phyloP scores from a whole-genome alignment of 2,797 vertebrate genomes.

The Melanitta fusca region DNA sequence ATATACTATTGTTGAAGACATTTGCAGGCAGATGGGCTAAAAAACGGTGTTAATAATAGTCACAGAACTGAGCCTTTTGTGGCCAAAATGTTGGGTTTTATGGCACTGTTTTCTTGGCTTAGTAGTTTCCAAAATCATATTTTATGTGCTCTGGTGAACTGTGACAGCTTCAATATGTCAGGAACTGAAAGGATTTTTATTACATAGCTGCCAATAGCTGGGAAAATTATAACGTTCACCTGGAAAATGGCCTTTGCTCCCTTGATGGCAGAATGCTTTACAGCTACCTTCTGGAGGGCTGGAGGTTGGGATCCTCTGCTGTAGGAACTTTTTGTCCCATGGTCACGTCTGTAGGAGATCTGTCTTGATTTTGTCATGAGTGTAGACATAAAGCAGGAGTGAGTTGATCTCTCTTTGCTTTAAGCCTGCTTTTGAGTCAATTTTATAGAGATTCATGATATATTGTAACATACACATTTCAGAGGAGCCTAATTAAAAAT shows the following conservation, averaged over 20 bases:
- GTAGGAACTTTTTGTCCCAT: neutral
- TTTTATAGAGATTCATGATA: neutral
- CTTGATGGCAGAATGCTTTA: neutral
- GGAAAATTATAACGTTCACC: neutral
- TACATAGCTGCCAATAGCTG: too few relatives aligned
- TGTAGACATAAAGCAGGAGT: accelerated
- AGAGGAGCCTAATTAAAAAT: neutral
- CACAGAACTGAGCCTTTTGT: neutral
- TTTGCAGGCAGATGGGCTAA: neutral
- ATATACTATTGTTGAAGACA: neutral
- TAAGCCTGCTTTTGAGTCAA: neutral
- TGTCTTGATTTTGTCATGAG: neutral
- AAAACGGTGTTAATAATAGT: neutral
- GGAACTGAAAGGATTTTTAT: neutral
- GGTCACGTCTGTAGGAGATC: neutral
- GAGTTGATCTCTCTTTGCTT: neutral
- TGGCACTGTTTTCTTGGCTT: neutral
- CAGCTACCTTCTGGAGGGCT: neutral
- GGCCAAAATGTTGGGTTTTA: neutral
- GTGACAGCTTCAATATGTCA: neutral
- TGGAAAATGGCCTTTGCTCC: neutral
- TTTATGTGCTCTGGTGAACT: neutral
- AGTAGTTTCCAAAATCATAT: neutral
- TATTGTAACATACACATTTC: neutral
- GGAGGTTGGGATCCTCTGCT: neutral